Conservation (phyloP, 2,797 vertebrate species). For the Parambassis ranga region DNA sequence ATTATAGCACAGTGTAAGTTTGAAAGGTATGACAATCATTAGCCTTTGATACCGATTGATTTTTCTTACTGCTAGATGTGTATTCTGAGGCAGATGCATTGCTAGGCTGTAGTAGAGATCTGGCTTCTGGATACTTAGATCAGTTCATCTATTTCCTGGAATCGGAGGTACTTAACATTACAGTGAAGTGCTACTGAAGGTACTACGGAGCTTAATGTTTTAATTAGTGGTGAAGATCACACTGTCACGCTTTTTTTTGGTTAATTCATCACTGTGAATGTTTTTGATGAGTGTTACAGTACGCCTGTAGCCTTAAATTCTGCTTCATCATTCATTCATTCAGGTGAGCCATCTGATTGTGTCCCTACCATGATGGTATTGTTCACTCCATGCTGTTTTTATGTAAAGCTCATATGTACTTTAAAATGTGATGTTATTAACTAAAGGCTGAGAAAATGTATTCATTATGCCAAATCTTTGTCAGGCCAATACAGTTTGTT, state of each 20-base stretch:
- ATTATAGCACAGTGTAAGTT: slow-evolving; percentile 23
- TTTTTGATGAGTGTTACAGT: slow-evolving; percentile 22
- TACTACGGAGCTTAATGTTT: background rate
- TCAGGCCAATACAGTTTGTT: slow-evolving; percentile 24
- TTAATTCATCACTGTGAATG: slow-evolving; percentile 13
- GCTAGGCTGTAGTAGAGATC: too few relatives aligned
- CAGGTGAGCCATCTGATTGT: slow-evolving; percentile 38
- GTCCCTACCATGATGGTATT: slow-evolving; percentile 17
- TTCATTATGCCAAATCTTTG: slow-evolving; percentile 27
- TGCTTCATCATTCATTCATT: slow-evolving; percentile 16
- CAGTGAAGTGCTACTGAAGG: slow-evolving; percentile 1
- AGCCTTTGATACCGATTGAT: background rate
- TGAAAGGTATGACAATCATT: slow-evolving; percentile 44
- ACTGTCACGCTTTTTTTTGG: background rate
- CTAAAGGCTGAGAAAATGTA: slow-evolving; percentile 10
- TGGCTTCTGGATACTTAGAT: background rate
- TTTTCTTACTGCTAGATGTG: background rate
- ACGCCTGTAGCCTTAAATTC: slow-evolving; percentile 58
- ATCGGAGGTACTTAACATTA: background rate
- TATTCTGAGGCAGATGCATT: too few relatives aligned
- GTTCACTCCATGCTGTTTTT: slow-evolving; percentile 31
- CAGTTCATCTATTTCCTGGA: background rate
- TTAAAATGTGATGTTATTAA: background rate
- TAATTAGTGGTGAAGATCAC: background rate
- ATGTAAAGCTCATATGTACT: slow-evolving; percentile 7